phyloP scores from a whole-genome alignment of 2,113 vertebrate genomes.

The Halcyon malimbica region DNA sequence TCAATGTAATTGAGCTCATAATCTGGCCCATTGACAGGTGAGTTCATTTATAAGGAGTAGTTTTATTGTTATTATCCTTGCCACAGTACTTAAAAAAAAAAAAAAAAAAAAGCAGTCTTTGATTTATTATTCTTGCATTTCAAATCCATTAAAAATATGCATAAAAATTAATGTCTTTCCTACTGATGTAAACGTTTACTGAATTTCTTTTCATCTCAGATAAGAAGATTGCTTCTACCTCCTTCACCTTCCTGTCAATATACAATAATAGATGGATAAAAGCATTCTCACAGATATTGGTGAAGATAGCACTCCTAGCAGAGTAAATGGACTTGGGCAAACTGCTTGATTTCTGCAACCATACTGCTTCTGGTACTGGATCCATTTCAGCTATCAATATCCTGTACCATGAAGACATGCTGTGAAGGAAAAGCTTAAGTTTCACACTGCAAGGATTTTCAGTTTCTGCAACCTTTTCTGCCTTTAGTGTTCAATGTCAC shows the following conservation, averaged over 20 bases:
- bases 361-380: background rate
- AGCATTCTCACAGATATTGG: background rate
- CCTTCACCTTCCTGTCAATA: background rate
- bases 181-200: background rate
- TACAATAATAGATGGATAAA: background rate
- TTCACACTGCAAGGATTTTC: background rate
- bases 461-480: background rate
- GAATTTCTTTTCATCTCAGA: background rate
- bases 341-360: background rate
- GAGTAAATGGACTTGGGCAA: background rate
- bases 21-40: constrained; percentile 25
- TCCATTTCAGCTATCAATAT: background rate
- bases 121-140: background rate
- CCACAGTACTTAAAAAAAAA: background rate
- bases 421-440: background rate
- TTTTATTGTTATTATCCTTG: background rate
- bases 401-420: background rate
- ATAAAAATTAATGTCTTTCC: background rate
- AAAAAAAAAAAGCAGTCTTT: background rate
- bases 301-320: background rate
- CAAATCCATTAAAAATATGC: background rate
- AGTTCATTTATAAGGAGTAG: background rate
- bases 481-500: background rate
- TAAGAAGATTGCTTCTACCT: background rate
- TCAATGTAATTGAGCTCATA: constrained; percentile 48